Base-by-base conservation (phyloP, 2,797 vertebrate genomes). In the Mus minutoides region DNA sequence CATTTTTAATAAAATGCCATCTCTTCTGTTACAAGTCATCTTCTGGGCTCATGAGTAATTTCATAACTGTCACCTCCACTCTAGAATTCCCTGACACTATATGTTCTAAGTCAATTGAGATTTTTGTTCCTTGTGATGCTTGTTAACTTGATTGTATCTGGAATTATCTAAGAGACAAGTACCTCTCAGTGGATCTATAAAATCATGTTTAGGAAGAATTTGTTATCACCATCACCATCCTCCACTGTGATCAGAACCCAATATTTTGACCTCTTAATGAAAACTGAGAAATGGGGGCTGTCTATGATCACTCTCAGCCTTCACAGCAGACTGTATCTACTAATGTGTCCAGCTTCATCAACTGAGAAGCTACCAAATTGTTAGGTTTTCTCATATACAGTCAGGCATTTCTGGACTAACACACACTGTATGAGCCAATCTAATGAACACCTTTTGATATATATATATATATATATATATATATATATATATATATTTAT, bases 11-110 rank as follows among this genome's bases (percentile, higher is more conserved):
- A 60, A 96, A 88, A 73, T 21, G 37, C 5, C 62, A 79, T 40
- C 43, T 83, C 34, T 52, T 95, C 14, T 26, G 34, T 76, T 82
- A 58, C 58, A 79, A 94, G 91, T 91, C 60, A 86, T 78, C 62
- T 75, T 67, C 17, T 76, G 96, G 75, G 19, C 80, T 26, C 26
- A 49, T 79, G 49, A 9, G 34, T 58, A 77, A 73, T 49, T 78
- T 90, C 88, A 82, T 24, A 91, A 19, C 21, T 49, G 8, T 80
- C 12, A 49, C 16, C 6, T 86, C 40, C n/a, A 87, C 58, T 88
- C 40, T 34, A 34, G 46, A 52, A 79, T 90, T 64, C 26, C 73
- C 11, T 94, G 37, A 49, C 17, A 91, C 31, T 88, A 2, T 37
- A 5, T 91, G 62, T 87, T 80, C n/a, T 54, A 52, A 90, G 60